Evolutionary conservation across 2,888 invertebrate genomes (phyloP), one percentile per base, ranked within the genome.

Genomic region (Dermolepida albohirtum): DNA sequence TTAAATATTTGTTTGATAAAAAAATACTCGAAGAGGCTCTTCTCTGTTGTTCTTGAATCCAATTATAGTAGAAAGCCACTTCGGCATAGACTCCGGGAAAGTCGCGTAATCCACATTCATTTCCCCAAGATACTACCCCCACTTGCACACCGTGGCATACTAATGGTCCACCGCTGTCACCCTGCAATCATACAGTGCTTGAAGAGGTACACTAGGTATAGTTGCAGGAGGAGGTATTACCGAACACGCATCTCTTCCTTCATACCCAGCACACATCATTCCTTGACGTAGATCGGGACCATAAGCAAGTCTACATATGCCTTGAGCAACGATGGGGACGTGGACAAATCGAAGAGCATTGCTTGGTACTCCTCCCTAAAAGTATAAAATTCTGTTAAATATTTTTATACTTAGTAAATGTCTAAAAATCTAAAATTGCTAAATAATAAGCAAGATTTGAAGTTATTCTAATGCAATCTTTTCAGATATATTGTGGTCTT

Each of bases 111-210:
- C 69, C 73, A 63, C 75, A 75, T 11, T 70, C 73, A 17, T 49
- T 50, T 49, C 75, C 75, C 54, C 70, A 73, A 11, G 75, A 74
- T 39, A 75, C 73, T 27, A 74, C 59, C 14, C 75, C 75, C 7
- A 70, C 65, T 50, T 73, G 64, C 29, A 66, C 49, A 8, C 72
- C 74, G 12, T 67, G 16, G 11, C 73, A 74, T 12, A 73, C 66
- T 44, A 75, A 57, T 12, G 75, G 73, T 10, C 74, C 74, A 65
- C 75, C 75, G 11, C 73, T 72, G 64, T 75, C 75, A 12, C 74
- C 75, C 74, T 75, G 47, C n/a, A 70, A 68, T 47, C 7, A 54
- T 5, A 14, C 14, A 16, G 34, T 7, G 1, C 7, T 10, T 16
- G 14, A 16, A 39, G 14, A n/a, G 16, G 7, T 12, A 7, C 1